Conservation (phyloP, 2,797 vertebrate species). For the Protosalanx chinensis region DNA sequence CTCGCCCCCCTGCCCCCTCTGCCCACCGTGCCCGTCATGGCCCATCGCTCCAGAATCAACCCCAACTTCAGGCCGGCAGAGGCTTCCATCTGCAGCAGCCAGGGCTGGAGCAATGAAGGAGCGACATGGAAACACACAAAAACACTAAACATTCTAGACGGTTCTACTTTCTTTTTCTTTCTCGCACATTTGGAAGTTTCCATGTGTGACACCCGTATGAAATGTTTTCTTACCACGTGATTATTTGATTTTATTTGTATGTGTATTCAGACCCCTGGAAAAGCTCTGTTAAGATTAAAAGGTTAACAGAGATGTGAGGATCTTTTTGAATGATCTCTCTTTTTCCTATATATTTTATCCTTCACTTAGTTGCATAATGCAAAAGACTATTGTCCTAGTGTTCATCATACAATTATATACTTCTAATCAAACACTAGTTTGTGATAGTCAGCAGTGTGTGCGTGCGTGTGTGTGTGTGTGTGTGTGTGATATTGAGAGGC, state of each 20-base stretch:
- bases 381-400: too few species aligned
- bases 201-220: too few species aligned
- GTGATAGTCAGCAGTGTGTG: not conserved
- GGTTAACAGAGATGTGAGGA: too few species aligned
- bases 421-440: not conserved
- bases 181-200: too few species aligned
- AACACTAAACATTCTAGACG: constrained; percentile 3
- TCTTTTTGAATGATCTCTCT: too few species aligned
- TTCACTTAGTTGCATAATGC: too few species aligned
- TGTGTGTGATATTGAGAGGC: constrained; percentile 13
- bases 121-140: not conserved
- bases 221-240: too few species aligned
- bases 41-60: not conserved
- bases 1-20: constrained; percentile 47
- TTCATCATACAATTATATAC: not conserved
- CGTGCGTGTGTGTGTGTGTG: not conserved
- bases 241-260: too few species aligned
- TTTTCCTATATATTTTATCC: too few species aligned
- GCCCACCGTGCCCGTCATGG: not conserved
- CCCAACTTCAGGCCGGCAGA: not conserved
- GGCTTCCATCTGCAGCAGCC: not conserved
- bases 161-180: too few species aligned
- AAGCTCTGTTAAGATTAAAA: too few species aligned
- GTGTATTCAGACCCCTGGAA: not conserved
- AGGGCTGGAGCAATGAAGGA: not conserved